Evolutionary conservation across 2,888 invertebrate genomes (phyloP), one percentile per base, ranked within the genome.

Genomic region (Frankliniella fusca): DNA sequence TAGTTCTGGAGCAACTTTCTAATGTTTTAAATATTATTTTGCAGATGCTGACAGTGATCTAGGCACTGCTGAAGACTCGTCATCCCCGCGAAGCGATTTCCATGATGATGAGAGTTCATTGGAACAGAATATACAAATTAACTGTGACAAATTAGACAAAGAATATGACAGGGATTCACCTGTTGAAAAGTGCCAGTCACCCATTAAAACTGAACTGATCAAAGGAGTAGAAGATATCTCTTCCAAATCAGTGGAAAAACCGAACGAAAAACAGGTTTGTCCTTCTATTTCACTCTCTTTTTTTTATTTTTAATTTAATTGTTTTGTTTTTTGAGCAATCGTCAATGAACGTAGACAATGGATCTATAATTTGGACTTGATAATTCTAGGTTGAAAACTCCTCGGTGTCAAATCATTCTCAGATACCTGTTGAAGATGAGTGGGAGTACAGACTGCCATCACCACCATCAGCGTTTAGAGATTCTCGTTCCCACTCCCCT

Each of bases 371-470:
- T 38, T 38, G 38, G 38, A 38, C 38, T 38, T 3, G 2, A 38
- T 38, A 3, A 38, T 38, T 38, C 38, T 38, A 38, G 38, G 38
- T 38, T 38, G 38, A 38, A 38, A 38, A 5, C 3, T 2, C 38
- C 38, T 38, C 5, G 38, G 38, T 5, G 3, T 38, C 38, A 38
- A 3, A 11, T 20, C 61, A 61, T 11, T 61, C 61, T 20, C 61
- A 76, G 5, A 70, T 48, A 61, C 61, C 65, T 20, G 23, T 76
- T 9, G 70, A 76, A 12, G 70, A 76, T 12, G 86, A 88, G 84
- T 92, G 91, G 92, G 88, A 92, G 86, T 90, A 91, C 87, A 88
- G 90, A 84, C 87, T 92, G 79, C 92, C 92, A 0, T 91, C 91
- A 0, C 92, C 92, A 0, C 92, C 92, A 1, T 90, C 89, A 81